Percentiles rank a stretch among this genome's conserved stretches.
Evolutionary conservation across 2,797 vertebrate genomes (phyloP).

Genomic region (Thripadectes ignobilis): DNA sequence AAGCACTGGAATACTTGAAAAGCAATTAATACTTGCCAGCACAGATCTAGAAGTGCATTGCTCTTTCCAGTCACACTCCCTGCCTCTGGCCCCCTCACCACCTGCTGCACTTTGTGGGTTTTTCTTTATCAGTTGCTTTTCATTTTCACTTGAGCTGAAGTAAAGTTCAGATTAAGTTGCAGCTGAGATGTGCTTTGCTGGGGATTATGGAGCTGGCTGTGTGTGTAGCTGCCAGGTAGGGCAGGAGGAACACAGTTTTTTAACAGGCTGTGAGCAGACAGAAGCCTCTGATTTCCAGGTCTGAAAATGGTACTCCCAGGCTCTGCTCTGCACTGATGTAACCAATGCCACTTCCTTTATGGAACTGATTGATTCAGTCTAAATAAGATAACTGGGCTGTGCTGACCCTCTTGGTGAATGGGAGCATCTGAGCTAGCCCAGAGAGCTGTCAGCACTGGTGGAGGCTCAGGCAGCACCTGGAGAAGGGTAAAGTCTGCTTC

Average conservation of each 20-base stretch:
- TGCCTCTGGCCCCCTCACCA: not conserved
- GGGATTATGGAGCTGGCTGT: not conserved
- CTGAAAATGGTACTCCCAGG: not conserved
- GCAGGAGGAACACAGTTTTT: not conserved
- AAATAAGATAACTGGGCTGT: not conserved
- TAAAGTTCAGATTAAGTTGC: conserved; percentile 40
- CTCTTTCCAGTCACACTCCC: not conserved
- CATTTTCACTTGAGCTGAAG: conserved; percentile 17
- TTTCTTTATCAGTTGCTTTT: conserved; percentile 33
- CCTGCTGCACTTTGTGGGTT: conserved; percentile 1
- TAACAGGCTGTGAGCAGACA: not conserved
- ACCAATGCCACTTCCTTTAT: not conserved
- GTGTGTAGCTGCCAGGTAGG: not conserved
- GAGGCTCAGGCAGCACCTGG: not conserved
- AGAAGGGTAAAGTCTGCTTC: not conserved
- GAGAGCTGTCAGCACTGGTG: not conserved
- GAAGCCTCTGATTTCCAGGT: not conserved
- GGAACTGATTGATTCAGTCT: not conserved
- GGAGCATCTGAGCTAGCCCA: not conserved
- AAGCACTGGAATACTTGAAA: conserved; percentile 35
- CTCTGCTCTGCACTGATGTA: not conserved
- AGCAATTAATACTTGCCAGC: conserved; percentile 21
- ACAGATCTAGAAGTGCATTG: not conserved
- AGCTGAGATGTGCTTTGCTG: conserved; percentile 19
- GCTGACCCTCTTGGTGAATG: not conserved